Conservation (phyloP, 2,113 vertebrate genomes). For the Gnathonemus longibarbis region DNA sequence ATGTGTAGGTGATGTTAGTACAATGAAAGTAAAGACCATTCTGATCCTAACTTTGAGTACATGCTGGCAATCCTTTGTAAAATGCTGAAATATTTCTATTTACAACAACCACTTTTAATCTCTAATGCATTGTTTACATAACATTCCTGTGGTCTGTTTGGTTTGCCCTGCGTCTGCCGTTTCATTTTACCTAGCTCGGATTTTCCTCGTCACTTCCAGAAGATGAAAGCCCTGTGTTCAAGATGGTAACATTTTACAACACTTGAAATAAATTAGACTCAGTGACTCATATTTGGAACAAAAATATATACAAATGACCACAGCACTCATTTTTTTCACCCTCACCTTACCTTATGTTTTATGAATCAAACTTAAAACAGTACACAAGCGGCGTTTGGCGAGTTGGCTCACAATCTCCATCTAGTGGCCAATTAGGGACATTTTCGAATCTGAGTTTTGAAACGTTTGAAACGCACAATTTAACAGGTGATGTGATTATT, state of each 20-base stretch:
- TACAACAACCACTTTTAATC: background rate
- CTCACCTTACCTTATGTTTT: background rate
- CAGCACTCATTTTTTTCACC: background rate
- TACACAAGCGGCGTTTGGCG: background rate
- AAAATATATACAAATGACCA: background rate
- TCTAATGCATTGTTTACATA: background rate
- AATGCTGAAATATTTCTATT: background rate
- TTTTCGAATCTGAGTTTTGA: background rate
- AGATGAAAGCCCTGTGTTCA: background rate
- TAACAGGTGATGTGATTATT: background rate
- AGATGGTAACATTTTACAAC: background rate
- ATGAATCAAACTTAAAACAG: background rate
- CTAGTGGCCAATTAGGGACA: background rate
- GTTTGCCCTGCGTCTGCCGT: background rate
- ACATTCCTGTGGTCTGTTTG: background rate
- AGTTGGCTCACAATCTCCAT: background rate
- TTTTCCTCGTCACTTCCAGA: background rate
- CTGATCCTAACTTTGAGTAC: background rate
- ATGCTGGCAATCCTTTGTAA: background rate
- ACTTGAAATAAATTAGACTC: background rate
- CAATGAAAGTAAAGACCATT: background rate
- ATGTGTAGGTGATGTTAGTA: background rate
- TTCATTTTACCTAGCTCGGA: background rate
- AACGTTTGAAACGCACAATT: background rate
- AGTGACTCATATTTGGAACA: background rate